Evolutionary conservation across 2,113 vertebrate species (phyloP).

Genomic region (Heterotilapia buettikoferi): DNA sequence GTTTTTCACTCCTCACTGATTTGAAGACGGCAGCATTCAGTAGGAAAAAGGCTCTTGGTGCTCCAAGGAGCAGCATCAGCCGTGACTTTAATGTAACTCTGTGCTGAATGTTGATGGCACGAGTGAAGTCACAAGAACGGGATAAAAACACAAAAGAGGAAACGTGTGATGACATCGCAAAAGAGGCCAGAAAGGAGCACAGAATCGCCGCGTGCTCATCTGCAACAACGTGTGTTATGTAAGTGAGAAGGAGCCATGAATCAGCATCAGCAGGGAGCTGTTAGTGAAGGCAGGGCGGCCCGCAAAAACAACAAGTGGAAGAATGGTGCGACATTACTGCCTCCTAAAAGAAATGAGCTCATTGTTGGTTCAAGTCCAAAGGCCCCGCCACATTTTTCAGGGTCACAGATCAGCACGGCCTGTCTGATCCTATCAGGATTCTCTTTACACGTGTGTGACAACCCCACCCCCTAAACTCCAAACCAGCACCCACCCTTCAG

Average conservation of each 20-base stretch:
- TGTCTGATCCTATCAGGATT: constrained; percentile 58
- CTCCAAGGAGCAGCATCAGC: not conserved
- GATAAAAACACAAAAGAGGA: not conserved
- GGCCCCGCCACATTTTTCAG: constrained; percentile 60
- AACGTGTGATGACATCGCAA: not conserved
- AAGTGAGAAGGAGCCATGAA: constrained; percentile 55
- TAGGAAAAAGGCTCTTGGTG: fast-evolving
- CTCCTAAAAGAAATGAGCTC: constrained; percentile 67
- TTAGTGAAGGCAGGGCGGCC: not conserved
- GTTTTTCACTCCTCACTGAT: not conserved
- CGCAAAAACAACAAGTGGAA: constrained; percentile 44
- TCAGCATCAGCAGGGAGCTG: constrained; percentile 50
- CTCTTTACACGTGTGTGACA: not conserved
- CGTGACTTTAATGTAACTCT: fast-evolving
- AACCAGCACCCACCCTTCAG: not conserved
- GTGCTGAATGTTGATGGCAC: not conserved
- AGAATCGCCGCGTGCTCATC: not conserved
- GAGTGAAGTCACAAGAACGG: fast-evolving
- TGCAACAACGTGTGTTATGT: constrained; percentile 49
- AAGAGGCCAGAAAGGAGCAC: constrained; percentile 1
- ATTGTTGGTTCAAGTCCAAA: constrained; percentile 69
- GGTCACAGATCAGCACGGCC: constrained; percentile 63
- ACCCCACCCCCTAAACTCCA: not conserved
- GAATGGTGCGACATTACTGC: constrained; percentile 37
- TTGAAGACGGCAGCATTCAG: fast-evolving